Conservation (phyloP, 1,140 invertebrate species). For the Ephestia elutella region DNA sequence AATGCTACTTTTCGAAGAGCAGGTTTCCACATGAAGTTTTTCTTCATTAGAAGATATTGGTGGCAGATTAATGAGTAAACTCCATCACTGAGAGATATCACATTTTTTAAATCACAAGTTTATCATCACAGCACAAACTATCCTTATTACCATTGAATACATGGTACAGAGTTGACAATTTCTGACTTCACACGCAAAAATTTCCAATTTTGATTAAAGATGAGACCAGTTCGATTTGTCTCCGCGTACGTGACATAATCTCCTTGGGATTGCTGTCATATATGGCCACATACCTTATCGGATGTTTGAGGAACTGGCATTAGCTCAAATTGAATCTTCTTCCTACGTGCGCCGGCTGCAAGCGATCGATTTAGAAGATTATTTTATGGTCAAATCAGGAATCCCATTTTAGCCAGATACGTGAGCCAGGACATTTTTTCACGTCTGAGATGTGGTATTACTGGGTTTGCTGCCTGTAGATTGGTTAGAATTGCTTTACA, state of each 20-base stretch:
- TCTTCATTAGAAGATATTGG: too few species aligned
- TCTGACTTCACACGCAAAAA: background rate
- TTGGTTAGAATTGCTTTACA: background rate
- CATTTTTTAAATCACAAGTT: too few species aligned
- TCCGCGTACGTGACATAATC: background rate
- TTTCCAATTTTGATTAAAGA: conserved; percentile 1
- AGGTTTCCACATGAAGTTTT: too few species aligned
- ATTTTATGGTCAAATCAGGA: conserved; percentile 13
- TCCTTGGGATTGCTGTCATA: background rate
- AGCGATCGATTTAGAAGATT: conserved; percentile 18
- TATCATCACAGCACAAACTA: background rate
- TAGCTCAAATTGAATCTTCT: conserved; percentile 19
- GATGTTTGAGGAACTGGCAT: conserved; percentile 12
- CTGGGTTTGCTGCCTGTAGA: background rate
- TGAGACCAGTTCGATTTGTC: background rate
- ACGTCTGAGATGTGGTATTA: background rate
- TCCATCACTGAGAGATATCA: too few species aligned
- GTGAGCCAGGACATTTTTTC: background rate
- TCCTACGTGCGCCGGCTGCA: conserved; percentile 14
- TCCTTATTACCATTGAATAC: background rate
- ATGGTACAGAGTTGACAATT: background rate
- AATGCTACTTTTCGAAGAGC: too few species aligned
- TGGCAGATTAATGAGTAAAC: too few species aligned
- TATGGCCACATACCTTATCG: background rate
- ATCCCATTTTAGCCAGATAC: conserved; percentile 7